Conservation (phyloP, 2,797 vertebrate species). For the Diplodus puntazzo region DNA sequence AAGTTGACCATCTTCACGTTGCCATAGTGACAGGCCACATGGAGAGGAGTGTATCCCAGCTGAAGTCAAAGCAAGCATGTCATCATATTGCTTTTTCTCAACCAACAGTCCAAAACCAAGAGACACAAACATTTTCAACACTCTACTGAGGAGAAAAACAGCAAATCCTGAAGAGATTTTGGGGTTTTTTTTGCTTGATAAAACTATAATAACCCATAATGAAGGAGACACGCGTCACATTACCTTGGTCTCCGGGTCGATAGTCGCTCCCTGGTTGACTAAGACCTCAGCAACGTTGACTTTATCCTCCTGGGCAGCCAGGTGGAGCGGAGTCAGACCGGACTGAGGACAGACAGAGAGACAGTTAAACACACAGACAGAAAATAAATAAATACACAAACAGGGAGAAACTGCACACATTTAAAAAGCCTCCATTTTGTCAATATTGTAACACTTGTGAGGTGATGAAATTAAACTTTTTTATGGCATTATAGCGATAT, state of each 20-base stretch:
- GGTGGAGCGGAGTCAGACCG: constrained; percentile 94
- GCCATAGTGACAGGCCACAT: constrained; percentile 98
- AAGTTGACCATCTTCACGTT: constrained; percentile 98
- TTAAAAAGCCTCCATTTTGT: no score
- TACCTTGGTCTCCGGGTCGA: constrained; percentile 96
- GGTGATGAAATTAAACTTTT: no score
- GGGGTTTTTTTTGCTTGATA: not conserved
- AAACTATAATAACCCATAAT: not conserved
- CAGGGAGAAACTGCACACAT: not conserved
- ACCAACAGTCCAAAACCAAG: not conserved
- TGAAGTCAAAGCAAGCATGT: constrained; percentile 68
- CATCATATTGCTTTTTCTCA: not conserved
- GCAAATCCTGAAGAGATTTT: not conserved
- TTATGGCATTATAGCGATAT: no score
- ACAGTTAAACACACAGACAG: constrained; percentile 6
- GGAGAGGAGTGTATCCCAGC: constrained; percentile 97
- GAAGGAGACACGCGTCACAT: fast-evolving
- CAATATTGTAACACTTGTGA: no score
- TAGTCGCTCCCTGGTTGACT: constrained; percentile 91
- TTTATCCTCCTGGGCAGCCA: constrained; percentile 97
- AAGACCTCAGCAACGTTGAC: constrained; percentile 97
- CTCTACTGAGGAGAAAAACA: not conserved
- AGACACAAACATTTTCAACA: not conserved
- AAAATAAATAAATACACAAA: not conserved
- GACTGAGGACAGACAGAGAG: constrained; percentile 83